phyloP scores from a whole-genome alignment of 2,888 invertebrate genomes.

The Pharmacophagus antenor region DNA sequence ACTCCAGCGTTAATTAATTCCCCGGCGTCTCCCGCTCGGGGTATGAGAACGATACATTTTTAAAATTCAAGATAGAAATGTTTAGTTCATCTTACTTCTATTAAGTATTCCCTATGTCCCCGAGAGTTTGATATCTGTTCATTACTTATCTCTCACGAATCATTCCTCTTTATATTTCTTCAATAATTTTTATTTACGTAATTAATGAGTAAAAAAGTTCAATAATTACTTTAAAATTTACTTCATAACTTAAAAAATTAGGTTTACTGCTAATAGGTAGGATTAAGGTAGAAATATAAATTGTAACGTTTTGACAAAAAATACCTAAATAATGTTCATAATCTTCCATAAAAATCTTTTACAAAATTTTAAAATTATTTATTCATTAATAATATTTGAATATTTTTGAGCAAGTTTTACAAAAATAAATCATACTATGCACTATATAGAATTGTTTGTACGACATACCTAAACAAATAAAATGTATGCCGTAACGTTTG shows the following conservation, averaged over 20 bases:
- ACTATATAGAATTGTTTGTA: background rate
- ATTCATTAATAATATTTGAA: background rate
- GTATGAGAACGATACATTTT: background rate
- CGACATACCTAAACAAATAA: slow-evolving; percentile 16
- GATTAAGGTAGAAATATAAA: no score
- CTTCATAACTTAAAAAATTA: no score
- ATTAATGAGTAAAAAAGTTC: background rate
- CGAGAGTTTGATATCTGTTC: background rate
- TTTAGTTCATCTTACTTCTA: background rate
- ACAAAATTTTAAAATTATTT: no score
- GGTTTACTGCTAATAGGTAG: no score
- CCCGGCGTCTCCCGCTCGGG: background rate
- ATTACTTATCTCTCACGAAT: no score
- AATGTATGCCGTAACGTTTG: slow-evolving; percentile 18
- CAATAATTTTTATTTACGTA: background rate
- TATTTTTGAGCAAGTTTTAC: background rate
- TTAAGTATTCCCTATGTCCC: background rate
- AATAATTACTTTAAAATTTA: no score
- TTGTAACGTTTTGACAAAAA: no score
- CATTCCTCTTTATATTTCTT: no score
- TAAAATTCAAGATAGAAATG: background rate
- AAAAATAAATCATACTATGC: background rate
- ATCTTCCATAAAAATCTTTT: no score
- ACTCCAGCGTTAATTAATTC: background rate
- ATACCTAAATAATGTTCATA: no score